A percentile compares a stretch with the other conserved stretches of the same genome.
Evolutionary conservation across 2,797 vertebrate species (phyloP).

Genomic region (Choloepus didactylus): DNA sequence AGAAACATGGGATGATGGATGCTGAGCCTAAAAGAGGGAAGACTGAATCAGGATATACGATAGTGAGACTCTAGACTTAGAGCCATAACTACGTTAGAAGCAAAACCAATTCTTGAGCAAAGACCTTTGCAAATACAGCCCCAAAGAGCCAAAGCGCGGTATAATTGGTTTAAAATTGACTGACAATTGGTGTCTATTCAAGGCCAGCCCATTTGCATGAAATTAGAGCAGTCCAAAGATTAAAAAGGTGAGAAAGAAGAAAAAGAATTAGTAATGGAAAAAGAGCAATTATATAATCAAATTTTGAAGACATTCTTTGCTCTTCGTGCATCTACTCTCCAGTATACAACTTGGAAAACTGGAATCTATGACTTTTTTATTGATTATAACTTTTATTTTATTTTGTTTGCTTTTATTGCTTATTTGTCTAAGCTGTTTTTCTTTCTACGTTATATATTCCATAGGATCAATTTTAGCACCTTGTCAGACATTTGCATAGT

Average conservation of each 20-base stretch:
- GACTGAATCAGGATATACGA: background rate
- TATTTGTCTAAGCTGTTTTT: slow-evolving; percentile 35
- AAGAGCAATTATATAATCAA: background rate
- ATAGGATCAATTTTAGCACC: background rate
- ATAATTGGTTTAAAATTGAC: background rate
- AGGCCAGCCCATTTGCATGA: background rate
- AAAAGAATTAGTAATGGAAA: background rate
- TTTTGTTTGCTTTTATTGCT: slow-evolving; percentile 44
- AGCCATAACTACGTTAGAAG: background rate
- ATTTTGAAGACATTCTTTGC: background rate
- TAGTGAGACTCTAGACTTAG: background rate
- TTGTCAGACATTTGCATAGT: background rate
- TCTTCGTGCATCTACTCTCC: background rate
- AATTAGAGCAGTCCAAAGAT: background rate
- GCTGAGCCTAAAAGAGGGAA: background rate
- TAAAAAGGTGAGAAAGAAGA: background rate
- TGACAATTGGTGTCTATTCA: background rate
- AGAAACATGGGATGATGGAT: background rate
- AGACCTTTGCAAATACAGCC: background rate
- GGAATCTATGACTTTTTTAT: background rate
- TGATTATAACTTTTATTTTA: background rate
- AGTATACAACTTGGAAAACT: slow-evolving; percentile 24
- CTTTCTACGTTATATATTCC: slow-evolving; percentile 15
- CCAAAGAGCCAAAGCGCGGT: background rate
- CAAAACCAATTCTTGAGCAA: background rate